Percentiles rank a stretch among this genome's conserved stretches.
Conservation (phyloP, 2,113 vertebrate species). For the Tylochromis polylepis region DNA sequence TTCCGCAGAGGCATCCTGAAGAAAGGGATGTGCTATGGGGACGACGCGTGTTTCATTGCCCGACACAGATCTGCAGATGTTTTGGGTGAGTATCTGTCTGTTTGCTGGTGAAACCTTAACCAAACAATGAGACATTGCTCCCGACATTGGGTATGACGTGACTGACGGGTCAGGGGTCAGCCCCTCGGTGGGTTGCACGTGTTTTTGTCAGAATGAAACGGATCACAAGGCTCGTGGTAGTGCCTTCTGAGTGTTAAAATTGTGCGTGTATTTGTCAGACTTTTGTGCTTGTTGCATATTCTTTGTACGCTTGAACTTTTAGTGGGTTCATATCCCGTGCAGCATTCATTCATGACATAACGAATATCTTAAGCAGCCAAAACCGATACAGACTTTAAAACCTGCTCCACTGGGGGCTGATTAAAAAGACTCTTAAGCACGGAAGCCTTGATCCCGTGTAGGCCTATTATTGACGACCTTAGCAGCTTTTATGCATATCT, state of each 20-base stretch:
- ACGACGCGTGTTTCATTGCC: slow-evolving; percentile 96
- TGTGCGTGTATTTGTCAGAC: neutral
- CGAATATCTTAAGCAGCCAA: neutral
- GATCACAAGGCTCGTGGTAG: neutral
- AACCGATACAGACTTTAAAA: neutral
- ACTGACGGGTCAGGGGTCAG: neutral
- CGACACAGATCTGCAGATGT: slow-evolving; percentile 91
- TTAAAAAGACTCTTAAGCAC: neutral
- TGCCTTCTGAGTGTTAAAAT: neutral
- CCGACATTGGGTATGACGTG: neutral
- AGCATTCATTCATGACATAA: neutral
- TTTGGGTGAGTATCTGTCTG: slow-evolving; percentile 77
- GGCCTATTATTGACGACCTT: neutral
- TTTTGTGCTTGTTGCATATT: neutral
- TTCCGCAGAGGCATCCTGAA: slow-evolving; percentile 96
- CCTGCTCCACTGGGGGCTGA: neutral
- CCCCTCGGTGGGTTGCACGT: neutral
- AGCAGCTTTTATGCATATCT: neutral
- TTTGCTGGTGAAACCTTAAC: neutral
- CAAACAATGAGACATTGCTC: neutral
- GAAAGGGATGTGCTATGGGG: slow-evolving; percentile 97
- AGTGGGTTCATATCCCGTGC: neutral
- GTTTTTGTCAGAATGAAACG: neutral
- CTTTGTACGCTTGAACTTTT: neutral
- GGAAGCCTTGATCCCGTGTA: neutral